Conservation (phyloP, 92 coral and sea anemone genomes). For the Diadumene lineata region DNA sequence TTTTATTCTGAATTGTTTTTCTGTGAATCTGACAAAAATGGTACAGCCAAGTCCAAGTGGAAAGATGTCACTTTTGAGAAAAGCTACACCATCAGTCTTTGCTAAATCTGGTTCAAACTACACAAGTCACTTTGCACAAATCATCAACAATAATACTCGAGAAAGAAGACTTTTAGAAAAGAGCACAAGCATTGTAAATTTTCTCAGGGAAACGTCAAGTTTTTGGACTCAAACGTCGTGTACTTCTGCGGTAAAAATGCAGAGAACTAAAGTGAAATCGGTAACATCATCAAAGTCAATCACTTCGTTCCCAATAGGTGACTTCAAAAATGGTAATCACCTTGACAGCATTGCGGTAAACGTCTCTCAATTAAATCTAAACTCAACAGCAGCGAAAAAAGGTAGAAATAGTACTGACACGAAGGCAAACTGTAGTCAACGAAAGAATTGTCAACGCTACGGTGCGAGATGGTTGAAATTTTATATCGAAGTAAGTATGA, state of each 20-base stretch:
- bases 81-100: neutral
- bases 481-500: slow-evolving; percentile 58
- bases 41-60: neutral
- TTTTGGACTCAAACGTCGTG: neutral
- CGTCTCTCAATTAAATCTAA: neutral
- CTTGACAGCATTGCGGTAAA: neutral
- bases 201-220: neutral
- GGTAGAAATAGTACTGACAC: too few species aligned
- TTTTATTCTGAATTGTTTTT: neutral
- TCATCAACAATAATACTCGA: neutral
- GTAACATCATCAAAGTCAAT: neutral
- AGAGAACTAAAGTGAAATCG: neutral
- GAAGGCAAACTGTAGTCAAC: neutral
- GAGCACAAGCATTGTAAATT: neutral
- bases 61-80: neutral
- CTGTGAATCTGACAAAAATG: neutral
- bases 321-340: neutral
- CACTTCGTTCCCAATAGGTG: neutral
- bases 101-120: neutral
- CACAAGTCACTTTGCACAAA: neutral
- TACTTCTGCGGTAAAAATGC: neutral
- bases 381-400: neutral
- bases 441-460: slow-evolving; percentile 30
- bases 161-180: neutral
- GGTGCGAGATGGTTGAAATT: slow-evolving; percentile 62